Percentiles rank a stretch among this genome's conserved stretches.
Evolutionary conservation across 2,113 vertebrate genomes (phyloP).

Genomic region (Oenanthe oenanthe): DNA sequence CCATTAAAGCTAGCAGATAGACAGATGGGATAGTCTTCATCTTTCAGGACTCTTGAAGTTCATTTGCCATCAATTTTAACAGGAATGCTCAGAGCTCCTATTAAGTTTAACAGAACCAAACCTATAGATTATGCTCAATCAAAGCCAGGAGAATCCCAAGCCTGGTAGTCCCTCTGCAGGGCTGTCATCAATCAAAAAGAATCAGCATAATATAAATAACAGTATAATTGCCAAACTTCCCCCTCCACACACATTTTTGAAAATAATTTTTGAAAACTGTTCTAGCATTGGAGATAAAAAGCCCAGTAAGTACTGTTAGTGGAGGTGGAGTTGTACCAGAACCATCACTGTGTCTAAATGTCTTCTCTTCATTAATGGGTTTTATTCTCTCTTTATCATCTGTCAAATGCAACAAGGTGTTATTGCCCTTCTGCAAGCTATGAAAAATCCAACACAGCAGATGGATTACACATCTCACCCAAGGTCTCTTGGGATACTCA

Average conservation of each 20-base stretch:
- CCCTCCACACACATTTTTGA: background rate
- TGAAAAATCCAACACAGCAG: background rate
- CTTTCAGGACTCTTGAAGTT: background rate
- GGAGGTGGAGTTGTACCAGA: background rate
- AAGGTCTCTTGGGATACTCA: background rate
- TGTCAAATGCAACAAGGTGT: background rate
- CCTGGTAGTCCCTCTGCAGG: background rate
- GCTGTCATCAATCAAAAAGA: background rate
- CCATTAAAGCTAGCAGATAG: background rate
- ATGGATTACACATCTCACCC: background rate
- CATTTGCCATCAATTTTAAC: background rate
- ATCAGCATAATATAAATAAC: background rate
- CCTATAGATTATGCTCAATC: background rate
- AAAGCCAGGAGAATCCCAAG: background rate
- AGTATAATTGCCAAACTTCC: background rate
- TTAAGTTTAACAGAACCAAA: background rate
- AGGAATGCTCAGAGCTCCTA: background rate
- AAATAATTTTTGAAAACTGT: background rate
- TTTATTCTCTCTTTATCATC: background rate
- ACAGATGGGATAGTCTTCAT: background rate
- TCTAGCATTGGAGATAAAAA: background rate
- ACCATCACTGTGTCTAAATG: background rate
- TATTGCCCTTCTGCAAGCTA: background rate
- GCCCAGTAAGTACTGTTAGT: background rate
- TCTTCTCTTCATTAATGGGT: background rate